Evolutionary conservation across 2,888 invertebrate genomes (phyloP).

Genomic region (Apodemia duryi): DNA sequence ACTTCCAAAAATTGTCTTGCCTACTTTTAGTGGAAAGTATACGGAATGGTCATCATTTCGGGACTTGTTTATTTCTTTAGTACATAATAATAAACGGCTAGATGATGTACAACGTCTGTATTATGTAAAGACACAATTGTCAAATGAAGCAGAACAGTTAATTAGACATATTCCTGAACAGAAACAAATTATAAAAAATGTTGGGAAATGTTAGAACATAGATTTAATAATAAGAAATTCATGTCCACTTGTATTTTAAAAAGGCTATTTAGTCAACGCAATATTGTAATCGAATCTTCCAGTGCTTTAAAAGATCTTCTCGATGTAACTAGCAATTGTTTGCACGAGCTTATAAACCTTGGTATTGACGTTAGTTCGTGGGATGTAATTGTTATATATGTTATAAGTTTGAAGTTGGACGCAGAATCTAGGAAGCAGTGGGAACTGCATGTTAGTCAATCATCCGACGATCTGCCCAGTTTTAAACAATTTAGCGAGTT

Average conservation of each 20-base stretch:
- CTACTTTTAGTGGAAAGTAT: conserved; percentile 30
- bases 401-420: conserved; percentile 27
- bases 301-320: conserved; percentile 23
- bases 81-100: conserved; percentile 27
- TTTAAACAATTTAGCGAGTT: conserved; percentile 19
- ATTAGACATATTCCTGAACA: conserved; percentile 28
- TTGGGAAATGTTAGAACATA: conserved; percentile 27
- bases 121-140: conserved; percentile 30
- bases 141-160: conserved; percentile 32
- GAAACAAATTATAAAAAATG: conserved; percentile 28
- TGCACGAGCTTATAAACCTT: conserved; percentile 25
- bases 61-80: conserved; percentile 29
- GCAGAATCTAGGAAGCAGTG: conserved; percentile 24
- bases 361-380: conserved; percentile 24
- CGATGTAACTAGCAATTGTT: conserved; percentile 26
- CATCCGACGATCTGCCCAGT: conserved; percentile 19
- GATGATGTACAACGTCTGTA: conserved; percentile 31
- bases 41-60: conserved; percentile 24
- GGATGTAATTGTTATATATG: conserved; percentile 25
- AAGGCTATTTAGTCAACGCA: conserved; percentile 24
- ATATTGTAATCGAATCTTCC: conserved; percentile 23
- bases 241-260: conserved; percentile 26
- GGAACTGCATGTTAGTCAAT: conserved; percentile 19
- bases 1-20: conserved; percentile 29
- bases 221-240: conserved; percentile 32